Percentiles rank a stretch among this genome's conserved stretches.
Evolutionary conservation across 1,140 invertebrate genomes (phyloP).

Genomic region (Hypothenemus hampei): DNA sequence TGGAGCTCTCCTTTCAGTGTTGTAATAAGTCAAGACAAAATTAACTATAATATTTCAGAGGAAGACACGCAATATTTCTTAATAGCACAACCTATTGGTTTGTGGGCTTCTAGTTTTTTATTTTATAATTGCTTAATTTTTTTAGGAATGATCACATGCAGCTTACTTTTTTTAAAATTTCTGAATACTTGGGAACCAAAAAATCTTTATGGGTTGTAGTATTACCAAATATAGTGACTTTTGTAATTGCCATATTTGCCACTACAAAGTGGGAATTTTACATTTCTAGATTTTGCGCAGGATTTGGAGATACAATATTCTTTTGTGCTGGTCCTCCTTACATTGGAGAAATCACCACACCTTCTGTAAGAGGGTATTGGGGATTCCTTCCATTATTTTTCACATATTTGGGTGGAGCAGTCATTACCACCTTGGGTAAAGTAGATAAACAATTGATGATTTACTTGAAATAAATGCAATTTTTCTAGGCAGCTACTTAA

Average conservation of each 20-base stretch:
- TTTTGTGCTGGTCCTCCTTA: conserved; percentile 33
- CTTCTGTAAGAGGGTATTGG: conserved; percentile 32
- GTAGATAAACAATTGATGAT: too few relatives aligned
- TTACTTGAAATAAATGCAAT: too few relatives aligned
- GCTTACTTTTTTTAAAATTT: conserved; percentile 9
- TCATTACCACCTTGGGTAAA: conserved; percentile 41
- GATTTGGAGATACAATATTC: conserved; percentile 30
- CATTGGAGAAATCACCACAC: conserved; percentile 35
- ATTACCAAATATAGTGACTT: conserved; percentile 12
- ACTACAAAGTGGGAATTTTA: conserved; percentile 41
- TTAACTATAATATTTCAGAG: neutral
- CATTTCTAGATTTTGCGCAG: conserved; percentile 30
- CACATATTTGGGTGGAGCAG: conserved; percentile 47
- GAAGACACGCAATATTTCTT: neutral
- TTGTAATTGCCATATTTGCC: conserved; percentile 15
- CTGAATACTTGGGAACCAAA: conserved; percentile 34
- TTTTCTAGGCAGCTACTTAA: conserved; percentile 38
- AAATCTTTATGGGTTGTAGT: conserved; percentile 8
- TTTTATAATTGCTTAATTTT: neutral
- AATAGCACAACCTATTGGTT: neutral
- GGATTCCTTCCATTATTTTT: conserved; percentile 47
- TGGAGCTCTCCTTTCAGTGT: neutral
- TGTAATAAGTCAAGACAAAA: neutral
- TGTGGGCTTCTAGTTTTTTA: neutral
- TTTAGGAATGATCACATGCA: conserved; percentile 14